A percentile compares a stretch with the other conserved stretches of the same genome.
Evolutionary conservation across 1,140 invertebrate genomes (phyloP).

Genomic region (Neoseiulus cucumeris): DNA sequence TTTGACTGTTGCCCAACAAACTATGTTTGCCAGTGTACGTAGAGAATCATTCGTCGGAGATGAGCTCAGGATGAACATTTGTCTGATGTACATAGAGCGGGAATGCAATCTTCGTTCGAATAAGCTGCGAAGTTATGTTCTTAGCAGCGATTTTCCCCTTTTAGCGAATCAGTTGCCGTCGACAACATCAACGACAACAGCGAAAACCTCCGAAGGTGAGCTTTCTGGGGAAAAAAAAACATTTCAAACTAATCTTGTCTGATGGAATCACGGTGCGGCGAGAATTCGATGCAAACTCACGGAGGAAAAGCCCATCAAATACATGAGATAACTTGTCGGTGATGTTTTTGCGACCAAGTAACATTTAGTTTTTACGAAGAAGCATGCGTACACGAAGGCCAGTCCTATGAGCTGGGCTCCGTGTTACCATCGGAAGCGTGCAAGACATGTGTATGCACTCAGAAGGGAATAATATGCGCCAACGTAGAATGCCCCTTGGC

Average conservation of each 20-base stretch:
- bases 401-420: neutral
- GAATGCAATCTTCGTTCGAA: neutral
- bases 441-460: constrained; percentile 49
- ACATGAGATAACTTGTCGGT: too few species aligned
- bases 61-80: neutral
- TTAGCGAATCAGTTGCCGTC: neutral
- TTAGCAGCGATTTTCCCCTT: neutral
- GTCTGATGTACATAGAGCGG: neutral
- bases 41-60: neutral
- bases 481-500: constrained; percentile 49
- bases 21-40: neutral
- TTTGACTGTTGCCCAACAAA: neutral
- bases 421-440: constrained; percentile 26
- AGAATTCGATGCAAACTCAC: too few species aligned
- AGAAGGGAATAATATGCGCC: constrained; percentile 42
- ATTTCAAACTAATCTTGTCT: too few species aligned
- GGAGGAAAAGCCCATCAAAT: too few species aligned
- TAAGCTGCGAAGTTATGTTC: neutral
- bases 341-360: too few species aligned
- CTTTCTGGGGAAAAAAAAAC: too few species aligned
- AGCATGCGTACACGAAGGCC: neutral
- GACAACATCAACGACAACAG: neutral
- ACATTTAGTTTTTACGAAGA: neutral
- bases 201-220: neutral
- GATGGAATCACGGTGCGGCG: too few species aligned